Evolutionary conservation across 2,888 invertebrate species (phyloP), one percentile per base, ranked within the genome.

Genomic region (Carterocephalus palaemon): DNA sequence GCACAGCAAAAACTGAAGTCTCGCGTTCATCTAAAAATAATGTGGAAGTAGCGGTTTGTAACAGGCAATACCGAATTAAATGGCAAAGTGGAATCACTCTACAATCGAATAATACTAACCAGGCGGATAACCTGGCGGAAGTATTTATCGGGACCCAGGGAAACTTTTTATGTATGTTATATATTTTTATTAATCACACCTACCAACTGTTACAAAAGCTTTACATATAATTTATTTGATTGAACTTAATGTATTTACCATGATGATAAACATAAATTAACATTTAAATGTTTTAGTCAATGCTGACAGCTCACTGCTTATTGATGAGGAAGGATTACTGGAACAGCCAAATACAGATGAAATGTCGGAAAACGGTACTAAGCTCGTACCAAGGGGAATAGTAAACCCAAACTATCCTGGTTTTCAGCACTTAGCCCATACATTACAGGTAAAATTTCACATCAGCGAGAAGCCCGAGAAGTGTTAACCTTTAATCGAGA

Each of bases 401-500:
- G 91, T 93, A 62, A 94, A 94, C 82, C 94, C 94, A 37, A 94
- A 94, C 77, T 94, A 94, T 80, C 92, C 94, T 12, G 94, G 94
- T 45, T 94, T 94, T 75, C 93, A 94, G 70, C 93, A 94, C 74
- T 88, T 94, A 62, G 94, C 93, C 9, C 91, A 92, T 63, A 92
- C 92, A 49, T 83, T 93, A 56, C 90, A 88, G 82, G 88, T 87
- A 73, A 45, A 46, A 41, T 47, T 47, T 62, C 51, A 49, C 36
- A 47, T 51, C 58, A 53, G 63, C 65, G 58, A 41, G 57, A 70
- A 61, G 56, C 60, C 64, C 56, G 46, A 75, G 56, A 58, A 59
- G 54, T 60, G 60, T 52, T n/a, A 48, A 52, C 52, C 47, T 54
- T 56, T 54, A 59, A 48, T 43, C 48, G 60, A 54, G 54, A 59